These are phyloP conservation scores for Triplophysa yarkandensis DNA, from an alignment of 2,797 vertebrate genomes.

Conservation along the genomic window DNA sequence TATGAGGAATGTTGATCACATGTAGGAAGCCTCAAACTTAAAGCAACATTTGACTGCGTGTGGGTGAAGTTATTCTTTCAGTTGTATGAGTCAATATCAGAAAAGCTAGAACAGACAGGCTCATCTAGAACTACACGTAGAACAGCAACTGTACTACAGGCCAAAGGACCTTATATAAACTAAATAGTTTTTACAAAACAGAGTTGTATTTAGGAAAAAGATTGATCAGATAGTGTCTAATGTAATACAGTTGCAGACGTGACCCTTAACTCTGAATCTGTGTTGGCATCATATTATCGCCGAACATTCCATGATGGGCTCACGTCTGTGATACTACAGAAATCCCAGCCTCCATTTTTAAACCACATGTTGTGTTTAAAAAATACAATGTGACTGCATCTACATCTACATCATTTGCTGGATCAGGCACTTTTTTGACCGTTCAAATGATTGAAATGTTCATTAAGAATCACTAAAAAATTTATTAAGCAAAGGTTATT, in stretches of 20 bases:
- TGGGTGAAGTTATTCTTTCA: slow-evolving; percentile 11
- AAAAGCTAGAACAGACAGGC: neutral
- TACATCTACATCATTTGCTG: no score
- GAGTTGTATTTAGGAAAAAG: neutral
- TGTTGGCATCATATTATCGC: no score
- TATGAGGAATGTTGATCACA: neutral
- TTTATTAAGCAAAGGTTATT: no score
- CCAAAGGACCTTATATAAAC: neutral
- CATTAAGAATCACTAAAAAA: no score
- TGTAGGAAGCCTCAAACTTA: no score
- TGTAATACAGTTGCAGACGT: neutral
- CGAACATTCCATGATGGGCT: no score
- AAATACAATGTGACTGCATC: no score
- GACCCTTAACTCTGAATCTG: neutral
- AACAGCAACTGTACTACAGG: neutral
- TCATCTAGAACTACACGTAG: neutral
- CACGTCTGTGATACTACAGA: no score
- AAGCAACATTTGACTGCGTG: neutral
- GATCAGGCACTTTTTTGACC: no score
- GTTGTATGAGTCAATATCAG: neutral
- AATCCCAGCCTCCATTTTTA: no score
- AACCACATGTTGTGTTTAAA: no score
- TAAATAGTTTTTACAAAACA: neutral
- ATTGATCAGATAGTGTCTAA: neutral
- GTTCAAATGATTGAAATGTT: no score